Percentiles rank a stretch among this genome's conserved stretches.
These are phyloP conservation scores for Graptemys geographica DNA, from an alignment of 2,797 vertebrate genomes.

Conservation along the genomic window DNA sequence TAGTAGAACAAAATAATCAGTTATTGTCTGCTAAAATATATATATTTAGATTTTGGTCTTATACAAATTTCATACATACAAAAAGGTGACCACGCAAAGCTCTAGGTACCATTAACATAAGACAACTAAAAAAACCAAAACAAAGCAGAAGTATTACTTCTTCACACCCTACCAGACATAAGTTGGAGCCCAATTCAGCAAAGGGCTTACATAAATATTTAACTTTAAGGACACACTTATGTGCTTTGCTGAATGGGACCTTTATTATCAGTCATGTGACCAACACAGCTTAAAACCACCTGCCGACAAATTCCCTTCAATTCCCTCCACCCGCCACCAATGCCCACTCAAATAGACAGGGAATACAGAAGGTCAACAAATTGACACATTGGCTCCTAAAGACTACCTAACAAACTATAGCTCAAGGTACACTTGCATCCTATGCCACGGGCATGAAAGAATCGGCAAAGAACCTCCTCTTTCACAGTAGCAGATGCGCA, in stretches of 20 bases:
- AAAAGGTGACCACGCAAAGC: background rate
- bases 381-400: background rate
- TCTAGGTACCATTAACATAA: background rate
- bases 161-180: too few relatives aligned
- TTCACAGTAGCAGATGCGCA: background rate
- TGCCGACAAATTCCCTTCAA: background rate
- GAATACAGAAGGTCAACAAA: background rate
- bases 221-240: background rate
- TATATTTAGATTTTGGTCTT: background rate
- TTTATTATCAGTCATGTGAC: background rate
- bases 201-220: background rate
- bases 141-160: background rate
- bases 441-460: background rate
- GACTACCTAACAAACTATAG: background rate
- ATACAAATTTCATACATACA: background rate
- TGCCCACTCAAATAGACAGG: background rate
- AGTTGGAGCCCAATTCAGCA: background rate
- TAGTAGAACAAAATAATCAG: background rate
- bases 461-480: background rate
- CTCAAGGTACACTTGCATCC: background rate
- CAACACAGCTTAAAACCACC: background rate
- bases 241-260: background rate
- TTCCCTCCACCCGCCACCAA: background rate
- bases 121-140: rapidly evolving
- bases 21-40: background rate